Evolutionary conservation across 2,113 vertebrate species (phyloP).

Genomic region (Microtus oregoni): DNA sequence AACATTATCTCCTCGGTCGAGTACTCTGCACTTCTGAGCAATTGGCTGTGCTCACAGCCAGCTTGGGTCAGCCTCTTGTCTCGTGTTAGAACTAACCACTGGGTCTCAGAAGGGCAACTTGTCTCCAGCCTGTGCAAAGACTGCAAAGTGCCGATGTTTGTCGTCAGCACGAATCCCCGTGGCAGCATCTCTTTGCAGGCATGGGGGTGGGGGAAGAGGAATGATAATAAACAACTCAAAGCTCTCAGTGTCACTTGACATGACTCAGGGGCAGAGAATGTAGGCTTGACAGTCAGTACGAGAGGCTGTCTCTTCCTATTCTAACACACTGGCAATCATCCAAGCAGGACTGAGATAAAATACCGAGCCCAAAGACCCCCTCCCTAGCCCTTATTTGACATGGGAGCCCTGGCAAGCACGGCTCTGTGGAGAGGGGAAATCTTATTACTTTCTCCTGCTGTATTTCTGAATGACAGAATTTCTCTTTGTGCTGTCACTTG

Average conservation of each 20-base stretch:
- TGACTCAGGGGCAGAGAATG: conserved; percentile 13
- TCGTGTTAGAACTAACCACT: background rate
- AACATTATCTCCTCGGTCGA: background rate
- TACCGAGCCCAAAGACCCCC: background rate
- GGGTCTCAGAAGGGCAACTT: background rate
- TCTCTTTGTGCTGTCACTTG: conserved; percentile 49
- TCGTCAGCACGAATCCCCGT: background rate
- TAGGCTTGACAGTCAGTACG: background rate
- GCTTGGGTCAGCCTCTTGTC: conserved; percentile 33
- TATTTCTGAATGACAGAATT: conserved; percentile 47
- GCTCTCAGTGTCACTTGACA: background rate
- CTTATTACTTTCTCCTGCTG: background rate
- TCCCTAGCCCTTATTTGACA: background rate
- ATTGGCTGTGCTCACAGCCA: conserved; percentile 16
- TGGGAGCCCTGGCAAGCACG: background rate
- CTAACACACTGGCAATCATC: background rate
- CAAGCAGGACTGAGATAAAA: background rate
- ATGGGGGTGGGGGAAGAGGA: background rate
- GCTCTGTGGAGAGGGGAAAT: background rate
- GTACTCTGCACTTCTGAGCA: background rate
- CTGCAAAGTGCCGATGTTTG: background rate
- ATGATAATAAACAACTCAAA: conserved; percentile 37
- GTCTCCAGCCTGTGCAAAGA: conserved; percentile 17
- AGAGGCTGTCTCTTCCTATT: background rate
- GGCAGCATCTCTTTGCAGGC: conserved; percentile 16